These are phyloP conservation scores for Montifringilla adamsi DNA, from an alignment of 2,113 vertebrate species.

Conservation along the genomic window DNA sequence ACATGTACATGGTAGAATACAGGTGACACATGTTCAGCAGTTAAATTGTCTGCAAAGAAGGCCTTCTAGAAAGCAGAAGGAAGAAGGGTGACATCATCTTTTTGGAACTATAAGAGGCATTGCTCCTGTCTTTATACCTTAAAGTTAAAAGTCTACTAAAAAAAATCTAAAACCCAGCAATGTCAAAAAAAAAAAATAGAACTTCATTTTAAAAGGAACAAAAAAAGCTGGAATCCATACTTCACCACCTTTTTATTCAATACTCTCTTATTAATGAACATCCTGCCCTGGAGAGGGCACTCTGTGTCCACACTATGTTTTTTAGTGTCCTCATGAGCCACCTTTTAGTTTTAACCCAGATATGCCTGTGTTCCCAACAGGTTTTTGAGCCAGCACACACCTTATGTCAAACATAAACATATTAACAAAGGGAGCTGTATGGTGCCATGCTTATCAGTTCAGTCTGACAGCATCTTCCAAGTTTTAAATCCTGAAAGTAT, in stretches of 20 bases:
- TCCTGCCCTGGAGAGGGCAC: constrained; percentile 61
- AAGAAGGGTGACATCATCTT: not conserved
- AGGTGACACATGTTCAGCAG: not conserved
- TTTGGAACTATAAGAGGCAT: not conserved
- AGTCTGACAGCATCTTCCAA: not conserved
- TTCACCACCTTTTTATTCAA: not conserved
- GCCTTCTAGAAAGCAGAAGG: not conserved
- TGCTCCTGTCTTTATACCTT: not conserved
- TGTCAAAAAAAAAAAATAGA: not conserved
- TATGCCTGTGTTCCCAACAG: not conserved
- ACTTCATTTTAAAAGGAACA: not conserved
- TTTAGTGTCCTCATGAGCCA: not conserved
- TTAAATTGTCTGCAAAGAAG: not conserved
- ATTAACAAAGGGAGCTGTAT: not conserved
- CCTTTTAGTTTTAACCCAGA: not conserved
- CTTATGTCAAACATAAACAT: not conserved
- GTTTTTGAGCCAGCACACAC: not conserved
- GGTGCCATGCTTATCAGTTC: not conserved
- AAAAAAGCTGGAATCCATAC: not conserved
- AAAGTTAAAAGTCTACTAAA: not conserved
- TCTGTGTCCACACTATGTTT: constrained; percentile 19
- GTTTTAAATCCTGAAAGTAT: not conserved
- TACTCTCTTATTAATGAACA: not conserved
- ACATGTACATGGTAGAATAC: accelerated
- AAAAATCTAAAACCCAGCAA: not conserved